Base-by-base conservation (phyloP, 2,888 invertebrate species). In the Charanyca ferruginea region DNA sequence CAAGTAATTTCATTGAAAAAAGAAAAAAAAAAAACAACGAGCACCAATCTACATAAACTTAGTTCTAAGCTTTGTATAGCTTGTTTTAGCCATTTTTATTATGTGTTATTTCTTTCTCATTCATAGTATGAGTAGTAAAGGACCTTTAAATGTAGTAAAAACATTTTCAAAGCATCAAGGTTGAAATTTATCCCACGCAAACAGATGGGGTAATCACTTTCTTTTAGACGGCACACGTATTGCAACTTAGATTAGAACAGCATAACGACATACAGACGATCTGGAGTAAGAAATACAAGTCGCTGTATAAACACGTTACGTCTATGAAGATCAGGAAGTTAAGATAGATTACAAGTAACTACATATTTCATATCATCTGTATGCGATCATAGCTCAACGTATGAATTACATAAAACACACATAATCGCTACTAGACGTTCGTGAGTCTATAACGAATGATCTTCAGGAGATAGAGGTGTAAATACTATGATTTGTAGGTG, bases 281-380 rank as follows among this genome's bases (percentile, higher is more conserved):
- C 42, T 59, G 8, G 11, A 45, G 47, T 49, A 80, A 72, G 49
- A 76, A 78, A 54, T 20, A 23, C 48, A 51, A 52, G 45, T 32
- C 13, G 22, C 8, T 45, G 28, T 11, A 44, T 35, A 44, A 48
- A 54, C 49, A 48, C 25, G 42, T 77, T 65, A 73, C 73, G 42
- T 73, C 48, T 53, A 53, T 48, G n/a, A 51, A 42, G 35, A 68
- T 52, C 63, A 66, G 78, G 81, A 79, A 73, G 80, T 62, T 53
- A 48, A 54, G 58, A 61, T 66, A 73, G 67, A 78, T 77, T 72
- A 61, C 67, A 77, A 77, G 54, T 65, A 65, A 55, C 59, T 48
- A 77, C 55, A 71, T 38, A 77, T 77, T 71, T 64, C 57, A 73
- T 73, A 73, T 64, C 57, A 73, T 71, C 64, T 77, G 71, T 52